Evolutionary conservation across 2,888 invertebrate species (phyloP).

Genomic region (Glaucopsyche alexis): DNA sequence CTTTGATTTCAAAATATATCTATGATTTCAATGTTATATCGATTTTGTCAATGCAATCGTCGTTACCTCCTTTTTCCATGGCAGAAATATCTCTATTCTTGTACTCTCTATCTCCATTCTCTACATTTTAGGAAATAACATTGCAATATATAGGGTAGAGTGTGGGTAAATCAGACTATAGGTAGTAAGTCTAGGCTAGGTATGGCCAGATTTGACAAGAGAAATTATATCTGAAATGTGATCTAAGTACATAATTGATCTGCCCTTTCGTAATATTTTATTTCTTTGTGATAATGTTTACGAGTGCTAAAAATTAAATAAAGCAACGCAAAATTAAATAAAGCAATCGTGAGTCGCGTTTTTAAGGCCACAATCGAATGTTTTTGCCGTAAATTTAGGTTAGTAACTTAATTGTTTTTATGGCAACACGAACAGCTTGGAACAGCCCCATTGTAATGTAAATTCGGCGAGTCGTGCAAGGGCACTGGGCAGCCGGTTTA

Average conservation of each 20-base stretch:
- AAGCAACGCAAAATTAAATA: not conserved
- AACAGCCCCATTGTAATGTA: slow-evolving; percentile 12
- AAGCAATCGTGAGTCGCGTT: not conserved
- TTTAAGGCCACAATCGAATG: not conserved
- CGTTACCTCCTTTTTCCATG: not conserved
- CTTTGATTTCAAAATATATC: too few species aligned
- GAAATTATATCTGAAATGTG: too few species aligned
- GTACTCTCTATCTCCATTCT: not conserved
- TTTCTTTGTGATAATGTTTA: not conserved
- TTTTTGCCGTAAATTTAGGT: not conserved
- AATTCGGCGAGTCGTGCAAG: slow-evolving; percentile 20
- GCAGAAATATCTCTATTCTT: not conserved
- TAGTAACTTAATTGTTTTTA: not conserved
- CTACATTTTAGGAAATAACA: not conserved
- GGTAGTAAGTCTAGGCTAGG: too few species aligned
- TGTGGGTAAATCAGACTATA: not conserved
- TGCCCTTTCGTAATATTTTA: not conserved
- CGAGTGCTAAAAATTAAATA: not conserved
- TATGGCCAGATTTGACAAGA: too few species aligned
- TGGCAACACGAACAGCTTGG: not conserved
- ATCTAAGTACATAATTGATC: too few species aligned
- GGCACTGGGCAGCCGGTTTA: slow-evolving; percentile 22
- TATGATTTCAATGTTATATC: not conserved
- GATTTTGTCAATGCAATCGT: not conserved
- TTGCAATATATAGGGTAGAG: not conserved